These are phyloP conservation scores for Gobio gobio DNA, from an alignment of 2,113 vertebrate species.

Conservation along the genomic window DNA sequence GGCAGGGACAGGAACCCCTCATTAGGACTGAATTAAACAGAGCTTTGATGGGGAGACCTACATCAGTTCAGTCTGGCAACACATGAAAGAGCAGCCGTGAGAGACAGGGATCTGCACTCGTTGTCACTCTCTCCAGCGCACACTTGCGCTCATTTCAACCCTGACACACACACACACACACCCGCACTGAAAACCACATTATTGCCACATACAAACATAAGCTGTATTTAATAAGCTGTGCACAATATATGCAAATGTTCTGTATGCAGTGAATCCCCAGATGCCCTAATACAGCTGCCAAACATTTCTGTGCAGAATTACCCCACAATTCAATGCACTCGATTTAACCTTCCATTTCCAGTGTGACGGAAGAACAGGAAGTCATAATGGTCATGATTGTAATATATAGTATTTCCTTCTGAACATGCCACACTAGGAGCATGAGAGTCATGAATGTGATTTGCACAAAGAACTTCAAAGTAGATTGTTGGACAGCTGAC, in stretches of 20 bases:
- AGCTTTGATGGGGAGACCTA: slow-evolving; percentile 74
- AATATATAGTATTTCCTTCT: background rate
- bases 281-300: slow-evolving; percentile 78
- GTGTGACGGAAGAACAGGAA: background rate
- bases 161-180: slow-evolving; percentile 41
- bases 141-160: slow-evolving; percentile 12
- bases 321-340: slow-evolving; percentile 61
- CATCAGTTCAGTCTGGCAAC: slow-evolving; percentile 76
- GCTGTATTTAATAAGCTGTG: background rate
- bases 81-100: slow-evolving; percentile 80
- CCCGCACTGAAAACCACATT: slow-evolving; percentile 46
- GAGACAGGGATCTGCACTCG: slow-evolving; percentile 65
- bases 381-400: background rate
- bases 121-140: slow-evolving; percentile 29
- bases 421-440: background rate
- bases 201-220: slow-evolving; percentile 17
- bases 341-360: background rate
- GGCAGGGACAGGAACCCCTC: slow-evolving; percentile 65
- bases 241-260: background rate
- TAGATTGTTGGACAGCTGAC: background rate
- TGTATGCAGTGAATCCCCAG: slow-evolving; percentile 65
- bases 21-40: slow-evolving; percentile 76
- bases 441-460: background rate
- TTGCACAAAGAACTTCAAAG: background rate
- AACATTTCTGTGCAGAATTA: slow-evolving; percentile 75